Evolutionary conservation across 2,888 invertebrate species (phyloP).

Genomic region (Zele albiditarsus): DNA sequence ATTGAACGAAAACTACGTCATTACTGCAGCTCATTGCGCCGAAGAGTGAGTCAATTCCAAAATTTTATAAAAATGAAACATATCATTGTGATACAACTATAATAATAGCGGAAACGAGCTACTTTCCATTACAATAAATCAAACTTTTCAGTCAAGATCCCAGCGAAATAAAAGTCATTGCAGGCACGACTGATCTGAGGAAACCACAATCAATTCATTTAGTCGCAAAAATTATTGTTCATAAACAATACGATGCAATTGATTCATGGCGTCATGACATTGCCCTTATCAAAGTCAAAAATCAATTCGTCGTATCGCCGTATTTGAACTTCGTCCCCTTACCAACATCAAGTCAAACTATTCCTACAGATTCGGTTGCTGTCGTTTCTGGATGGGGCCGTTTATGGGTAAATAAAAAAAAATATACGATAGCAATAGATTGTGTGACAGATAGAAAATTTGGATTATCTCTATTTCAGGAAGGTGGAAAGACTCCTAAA

Average conservation of each 20-base stretch:
- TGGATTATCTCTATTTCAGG: conserved; percentile 42
- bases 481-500: conserved; percentile 55
- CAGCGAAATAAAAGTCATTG: conserved; percentile 49
- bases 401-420: conserved; percentile 57
- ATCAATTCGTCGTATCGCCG: conserved; percentile 71
- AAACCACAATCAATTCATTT: conserved; percentile 37
- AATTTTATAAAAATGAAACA: not conserved
- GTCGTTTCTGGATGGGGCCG: conserved; percentile 64
- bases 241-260: conserved; percentile 46
- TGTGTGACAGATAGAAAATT: too few species aligned
- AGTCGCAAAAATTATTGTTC: conserved; percentile 48
- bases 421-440: too few species aligned
- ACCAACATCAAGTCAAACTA: conserved; percentile 60
- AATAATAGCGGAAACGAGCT: not conserved
- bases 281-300: conserved; percentile 56
- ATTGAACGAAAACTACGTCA: conserved; percentile 52
- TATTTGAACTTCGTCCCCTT: conserved; percentile 73
- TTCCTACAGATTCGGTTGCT: conserved; percentile 51
- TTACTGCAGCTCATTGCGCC: conserved; percentile 62
- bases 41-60: conserved; percentile 41
- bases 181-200: conserved; percentile 51
- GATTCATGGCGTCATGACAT: conserved; percentile 60
- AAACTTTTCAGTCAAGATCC: conserved; percentile 38
- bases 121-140: not conserved
- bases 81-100: not conserved